These are phyloP conservation scores for Leptodactylus fuscus DNA, from an alignment of 2,113 vertebrate genomes.

Conservation along the genomic window DNA sequence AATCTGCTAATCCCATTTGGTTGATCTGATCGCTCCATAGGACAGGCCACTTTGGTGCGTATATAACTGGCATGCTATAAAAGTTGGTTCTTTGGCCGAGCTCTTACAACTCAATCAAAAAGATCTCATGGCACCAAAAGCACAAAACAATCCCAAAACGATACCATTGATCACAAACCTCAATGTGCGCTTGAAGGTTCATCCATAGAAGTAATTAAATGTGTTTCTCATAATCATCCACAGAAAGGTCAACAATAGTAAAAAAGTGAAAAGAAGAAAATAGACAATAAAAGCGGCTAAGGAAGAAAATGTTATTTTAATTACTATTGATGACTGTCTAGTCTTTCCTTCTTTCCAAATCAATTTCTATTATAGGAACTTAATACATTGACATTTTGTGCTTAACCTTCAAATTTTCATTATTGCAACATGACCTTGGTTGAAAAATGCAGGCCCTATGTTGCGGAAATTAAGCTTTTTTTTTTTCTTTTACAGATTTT, in stretches of 20 bases:
- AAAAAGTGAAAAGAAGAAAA: neutral
- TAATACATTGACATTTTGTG: constrained; percentile 23
- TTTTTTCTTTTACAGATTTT: too few species aligned
- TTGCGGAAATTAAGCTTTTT: too few species aligned
- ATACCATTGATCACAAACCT: too few species aligned
- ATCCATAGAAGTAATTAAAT: constrained; percentile 13
- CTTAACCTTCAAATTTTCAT: constrained; percentile 24
- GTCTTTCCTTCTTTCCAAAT: constrained; percentile 35
- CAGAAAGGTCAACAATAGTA: constrained; percentile 19
- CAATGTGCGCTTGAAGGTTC: neutral
- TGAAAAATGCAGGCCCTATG: neutral
- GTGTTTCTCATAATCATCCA: neutral
- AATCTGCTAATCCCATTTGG: too few species aligned
- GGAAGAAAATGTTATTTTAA: constrained; percentile 29
- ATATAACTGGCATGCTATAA: too few species aligned
- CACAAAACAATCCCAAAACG: too few species aligned
- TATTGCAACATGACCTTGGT: neutral
- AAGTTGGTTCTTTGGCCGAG: too few species aligned
- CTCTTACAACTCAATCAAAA: too few species aligned
- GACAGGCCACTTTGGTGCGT: too few species aligned
- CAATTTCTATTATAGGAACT: constrained; percentile 43
- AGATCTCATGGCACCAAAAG: too few species aligned
- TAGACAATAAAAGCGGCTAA: neutral
- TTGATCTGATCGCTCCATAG: too few species aligned
- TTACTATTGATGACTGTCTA: constrained; percentile 44